phyloP scores from a whole-genome alignment of 2,797 vertebrate genomes.

The Distichodus sexfasciatus region DNA sequence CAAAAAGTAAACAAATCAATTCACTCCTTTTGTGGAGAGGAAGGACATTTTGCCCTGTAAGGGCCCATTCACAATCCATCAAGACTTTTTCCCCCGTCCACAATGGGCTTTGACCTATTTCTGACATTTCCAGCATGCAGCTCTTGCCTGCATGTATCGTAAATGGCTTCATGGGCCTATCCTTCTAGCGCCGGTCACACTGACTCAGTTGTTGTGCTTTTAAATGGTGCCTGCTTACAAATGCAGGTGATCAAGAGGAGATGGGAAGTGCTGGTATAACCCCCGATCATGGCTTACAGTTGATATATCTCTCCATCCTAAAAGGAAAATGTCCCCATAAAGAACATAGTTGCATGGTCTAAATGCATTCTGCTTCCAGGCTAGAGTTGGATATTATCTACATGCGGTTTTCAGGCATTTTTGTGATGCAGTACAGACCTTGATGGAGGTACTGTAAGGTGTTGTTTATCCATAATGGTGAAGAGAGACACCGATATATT shows the following conservation, averaged over 20 bases:
- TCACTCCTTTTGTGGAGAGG: slow-evolving; percentile 23
- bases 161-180: slow-evolving; percentile 48
- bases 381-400: slow-evolving; percentile 7
- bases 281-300: slow-evolving; percentile 28
- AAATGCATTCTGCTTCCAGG: slow-evolving; percentile 12
- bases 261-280: slow-evolving; percentile 26
- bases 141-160: slow-evolving; percentile 32
- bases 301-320: slow-evolving; percentile 38
- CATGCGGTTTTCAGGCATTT: slow-evolving; percentile 2
- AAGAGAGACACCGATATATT: slow-evolving; percentile 10
- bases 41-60: slow-evolving; percentile 30
- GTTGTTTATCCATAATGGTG: slow-evolving; percentile 33
- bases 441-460: slow-evolving; percentile 6
- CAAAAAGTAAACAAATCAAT: slow-evolving; percentile 44
- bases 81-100: slow-evolving; percentile 31
- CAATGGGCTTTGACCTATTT: slow-evolving; percentile 36
- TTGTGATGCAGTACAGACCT: slow-evolving; percentile 8
- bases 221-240: slow-evolving; percentile 32
- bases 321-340: slow-evolving; percentile 39
- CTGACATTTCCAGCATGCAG: slow-evolving; percentile 42
- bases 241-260: slow-evolving; percentile 9
- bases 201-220: slow-evolving; percentile 23
- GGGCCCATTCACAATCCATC: slow-evolving; percentile 34
- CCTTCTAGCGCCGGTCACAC: slow-evolving; percentile 14
- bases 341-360: slow-evolving; percentile 34